Percentiles rank a stretch among this genome's conserved stretches.
Evolutionary conservation across 1,140 invertebrate genomes (phyloP).

Genomic region (Armadillidium nasatum): DNA sequence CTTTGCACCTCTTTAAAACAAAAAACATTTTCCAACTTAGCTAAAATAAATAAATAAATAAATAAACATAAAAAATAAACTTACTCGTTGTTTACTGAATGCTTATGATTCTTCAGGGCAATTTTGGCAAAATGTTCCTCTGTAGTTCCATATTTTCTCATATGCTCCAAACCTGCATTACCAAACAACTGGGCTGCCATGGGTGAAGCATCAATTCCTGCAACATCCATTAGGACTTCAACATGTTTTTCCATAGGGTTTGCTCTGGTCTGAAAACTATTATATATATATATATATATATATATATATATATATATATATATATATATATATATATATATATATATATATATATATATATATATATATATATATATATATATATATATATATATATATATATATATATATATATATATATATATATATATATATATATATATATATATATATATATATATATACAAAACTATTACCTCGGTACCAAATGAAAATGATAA

Average conservation of each 20-base stretch:
- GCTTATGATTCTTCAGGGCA: slow-evolving; percentile 94
- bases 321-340: too few species aligned
- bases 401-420: not conserved
- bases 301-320: too few species aligned
- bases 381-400: too few species aligned
- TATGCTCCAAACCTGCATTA: slow-evolving; percentile 92
- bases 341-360: too few species aligned
- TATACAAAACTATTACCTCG: too few species aligned
- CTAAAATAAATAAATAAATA: not conserved
- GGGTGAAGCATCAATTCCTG: slow-evolving; percentile 65
- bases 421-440: slow-evolving; percentile 20
- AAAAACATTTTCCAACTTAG: too few species aligned
- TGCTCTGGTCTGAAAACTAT: slow-evolving; percentile 76
- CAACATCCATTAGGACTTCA: slow-evolving; percentile 72
- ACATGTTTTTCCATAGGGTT: slow-evolving; percentile 93
- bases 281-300: slow-evolving; percentile 41
- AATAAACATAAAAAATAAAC: slow-evolving; percentile 46
- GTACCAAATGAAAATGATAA: too few species aligned
- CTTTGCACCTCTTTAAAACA: too few species aligned
- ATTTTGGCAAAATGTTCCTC: slow-evolving; percentile 93
- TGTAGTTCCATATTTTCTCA: slow-evolving; percentile 93
- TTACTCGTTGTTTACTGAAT: slow-evolving; percentile 92
- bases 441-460: not conserved
- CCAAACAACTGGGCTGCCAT: slow-evolving; percentile 94
- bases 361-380: not conserved